These are phyloP conservation scores for Andricus quercusramuli DNA, from an alignment of 2,888 invertebrate genomes.

Conservation along the genomic window DNA sequence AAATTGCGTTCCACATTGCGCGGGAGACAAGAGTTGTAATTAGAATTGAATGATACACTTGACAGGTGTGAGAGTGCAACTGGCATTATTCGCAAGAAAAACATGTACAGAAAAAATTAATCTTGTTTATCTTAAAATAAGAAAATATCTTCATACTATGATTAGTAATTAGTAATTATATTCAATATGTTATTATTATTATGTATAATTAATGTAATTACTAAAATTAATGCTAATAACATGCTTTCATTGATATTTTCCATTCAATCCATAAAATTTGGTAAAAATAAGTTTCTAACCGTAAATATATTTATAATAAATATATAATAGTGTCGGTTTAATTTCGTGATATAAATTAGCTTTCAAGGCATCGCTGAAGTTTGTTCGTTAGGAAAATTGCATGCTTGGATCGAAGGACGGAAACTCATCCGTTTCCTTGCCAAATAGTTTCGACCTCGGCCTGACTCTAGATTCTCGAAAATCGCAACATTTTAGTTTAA, in stretches of 20 bases:
- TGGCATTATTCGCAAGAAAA: constrained; percentile 68
- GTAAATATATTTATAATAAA: background rate
- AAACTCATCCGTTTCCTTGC: constrained; percentile 47
- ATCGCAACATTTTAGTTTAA: constrained; percentile 39
- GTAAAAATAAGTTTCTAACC: background rate
- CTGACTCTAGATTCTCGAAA: constrained; percentile 47
- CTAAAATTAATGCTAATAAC: background rate
- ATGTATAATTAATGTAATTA: constrained; percentile 7
- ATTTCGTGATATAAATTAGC: background rate
- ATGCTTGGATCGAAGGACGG: constrained; percentile 39
- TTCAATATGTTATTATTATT: background rate
- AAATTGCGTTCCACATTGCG: constrained; percentile 54
- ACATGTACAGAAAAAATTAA: constrained; percentile 24
- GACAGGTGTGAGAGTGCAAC: constrained; percentile 67
- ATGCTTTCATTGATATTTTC: background rate
- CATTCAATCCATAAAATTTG: background rate
- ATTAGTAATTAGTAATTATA: background rate
- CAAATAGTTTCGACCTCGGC: constrained; percentile 56
- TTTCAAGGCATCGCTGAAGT: background rate
- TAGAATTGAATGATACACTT: constrained; percentile 65
- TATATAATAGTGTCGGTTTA: background rate
- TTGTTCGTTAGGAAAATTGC: constrained; percentile 14
- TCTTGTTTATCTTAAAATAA: background rate
- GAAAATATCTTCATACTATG: background rate
- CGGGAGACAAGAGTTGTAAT: constrained; percentile 56